phyloP scores from a whole-genome alignment of 1,140 invertebrate species.

The Cydia amplana region DNA sequence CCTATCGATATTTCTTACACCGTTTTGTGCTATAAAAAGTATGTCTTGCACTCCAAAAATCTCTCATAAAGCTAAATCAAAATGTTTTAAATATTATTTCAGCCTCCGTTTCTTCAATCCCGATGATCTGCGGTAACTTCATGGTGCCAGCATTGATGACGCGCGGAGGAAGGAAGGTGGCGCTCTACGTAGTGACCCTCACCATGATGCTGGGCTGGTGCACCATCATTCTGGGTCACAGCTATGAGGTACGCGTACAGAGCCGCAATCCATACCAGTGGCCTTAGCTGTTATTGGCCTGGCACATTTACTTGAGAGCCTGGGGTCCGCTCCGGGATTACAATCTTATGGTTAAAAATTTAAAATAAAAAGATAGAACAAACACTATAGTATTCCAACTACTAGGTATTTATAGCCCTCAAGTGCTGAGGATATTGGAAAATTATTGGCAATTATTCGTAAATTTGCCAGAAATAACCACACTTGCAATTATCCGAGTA shows the following conservation, averaged over 20 bases:
- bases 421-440: background rate
- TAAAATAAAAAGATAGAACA: too few relatives aligned
- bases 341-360: too few relatives aligned
- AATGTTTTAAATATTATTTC: background rate
- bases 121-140: conserved; percentile 9
- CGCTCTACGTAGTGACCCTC: background rate
- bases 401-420: too few relatives aligned
- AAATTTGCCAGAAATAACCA: background rate
- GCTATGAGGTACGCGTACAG: background rate
- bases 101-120: background rate
- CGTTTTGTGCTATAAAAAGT: too few relatives aligned
- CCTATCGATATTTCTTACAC: too few relatives aligned
- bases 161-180: background rate
- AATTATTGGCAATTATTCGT: background rate
- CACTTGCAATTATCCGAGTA: background rate
- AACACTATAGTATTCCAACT: too few relatives aligned
- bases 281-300: background rate
- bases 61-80: too few relatives aligned
- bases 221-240: background rate
- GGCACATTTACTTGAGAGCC: background rate
- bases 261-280: background rate
- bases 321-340: background rate
- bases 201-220: background rate
- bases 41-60: too few relatives aligned
- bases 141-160: conserved; percentile 1